These are phyloP conservation scores for Tipula lateralis DNA, from an alignment of 2,888 invertebrate species.

Conservation along the genomic window DNA sequence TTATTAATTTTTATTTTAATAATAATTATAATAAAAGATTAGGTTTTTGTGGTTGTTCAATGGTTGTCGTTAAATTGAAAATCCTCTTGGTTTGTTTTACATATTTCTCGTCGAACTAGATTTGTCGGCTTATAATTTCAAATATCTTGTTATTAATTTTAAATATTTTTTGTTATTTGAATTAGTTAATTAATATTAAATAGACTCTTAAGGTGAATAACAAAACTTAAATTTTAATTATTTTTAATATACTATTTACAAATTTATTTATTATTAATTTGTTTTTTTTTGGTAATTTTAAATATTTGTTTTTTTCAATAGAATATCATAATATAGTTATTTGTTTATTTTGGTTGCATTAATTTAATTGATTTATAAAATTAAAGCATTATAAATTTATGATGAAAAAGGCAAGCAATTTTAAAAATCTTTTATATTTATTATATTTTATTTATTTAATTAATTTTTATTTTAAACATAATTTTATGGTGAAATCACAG, in stretches of 20 bases:
- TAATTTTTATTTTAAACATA: background rate
- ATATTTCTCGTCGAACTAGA: background rate
- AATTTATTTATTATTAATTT: background rate
- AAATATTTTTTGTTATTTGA: background rate
- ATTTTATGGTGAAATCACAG: conserved; percentile 6
- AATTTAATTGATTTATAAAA: background rate
- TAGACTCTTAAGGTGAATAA: conserved; percentile 15
- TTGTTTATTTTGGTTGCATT: background rate
- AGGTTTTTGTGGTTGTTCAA: background rate
- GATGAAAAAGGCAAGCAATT: background rate
- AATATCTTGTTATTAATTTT: background rate
- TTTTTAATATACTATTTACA: background rate
- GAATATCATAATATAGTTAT: background rate
- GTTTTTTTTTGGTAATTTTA: background rate
- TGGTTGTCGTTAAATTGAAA: background rate
- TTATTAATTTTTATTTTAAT: background rate
- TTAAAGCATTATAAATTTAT: background rate
- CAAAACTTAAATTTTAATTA: background rate
- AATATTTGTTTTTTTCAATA: background rate
- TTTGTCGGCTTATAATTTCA: background rate
- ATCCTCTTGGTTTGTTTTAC: background rate
- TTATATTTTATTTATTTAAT: background rate
- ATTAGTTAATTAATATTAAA: background rate
- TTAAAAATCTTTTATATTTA: background rate
- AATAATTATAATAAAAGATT: background rate